Base-by-base conservation (phyloP, 2,888 invertebrate species). In the Hydrotaea cyrtoneurina region DNA sequence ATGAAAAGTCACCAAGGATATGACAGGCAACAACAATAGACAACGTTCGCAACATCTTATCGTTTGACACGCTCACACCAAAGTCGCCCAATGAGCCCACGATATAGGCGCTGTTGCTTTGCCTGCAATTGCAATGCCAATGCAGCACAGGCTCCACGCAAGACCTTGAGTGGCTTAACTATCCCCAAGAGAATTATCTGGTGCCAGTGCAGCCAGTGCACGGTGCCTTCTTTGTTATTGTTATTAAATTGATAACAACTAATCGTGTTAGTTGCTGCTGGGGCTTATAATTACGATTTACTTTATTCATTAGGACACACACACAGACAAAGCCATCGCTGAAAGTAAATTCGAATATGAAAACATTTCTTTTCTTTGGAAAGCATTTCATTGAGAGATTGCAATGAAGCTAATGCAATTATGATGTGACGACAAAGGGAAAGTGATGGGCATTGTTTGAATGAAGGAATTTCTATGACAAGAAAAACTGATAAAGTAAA, bases 211-310 rank as follows among this genome's bases (percentile, higher is more conserved):
- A 57, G 21, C 21, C n/a, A 26, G 17, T 69, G 46, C 43, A 43
- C 21, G 43, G 21, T 46, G 21, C 19, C 23, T 21, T 23, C 19
- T 17, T 69, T 69, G 46, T 23, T 46, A 69, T 17, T 69, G 10
- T 69, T 69, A 69, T 69, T 69, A 69, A 43, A 69, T 69, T 69
- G 69, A 69, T 69, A 69, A 46, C 71, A 78, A 76, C 21, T 81
- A 84, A 81, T 79, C 59, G 66, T 26, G 57, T 84, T 81, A 84
- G 78, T 53, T 72, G 46, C 75, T 75, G 64, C 46, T 72, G 50
- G 39, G 36, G 75, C 78, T 81, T 76, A 78, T 77, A 50, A 64
- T 75, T 64, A 78, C 17, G 26, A 23, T 59, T 55, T 53, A 21
- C 53, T 31, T 43, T 64, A 74, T 59, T 71, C 62, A 71, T 46